These are phyloP conservation scores for Trichacis sp. DNA, from an alignment of 2,888 invertebrate genomes.

Conservation along the genomic window DNA sequence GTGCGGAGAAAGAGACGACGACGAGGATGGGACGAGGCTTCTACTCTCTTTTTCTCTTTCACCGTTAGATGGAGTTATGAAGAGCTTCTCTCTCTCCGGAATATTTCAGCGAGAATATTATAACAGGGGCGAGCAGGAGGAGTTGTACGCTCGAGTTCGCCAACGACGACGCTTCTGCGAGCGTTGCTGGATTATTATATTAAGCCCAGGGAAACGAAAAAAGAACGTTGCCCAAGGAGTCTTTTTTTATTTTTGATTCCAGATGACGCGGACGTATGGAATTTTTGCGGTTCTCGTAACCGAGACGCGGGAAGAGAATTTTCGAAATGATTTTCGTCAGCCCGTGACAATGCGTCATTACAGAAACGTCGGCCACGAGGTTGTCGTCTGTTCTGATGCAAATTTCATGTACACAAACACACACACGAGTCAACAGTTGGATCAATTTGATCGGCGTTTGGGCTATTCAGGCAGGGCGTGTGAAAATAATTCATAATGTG, in stretches of 20 bases:
- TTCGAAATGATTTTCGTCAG: too few relatives aligned
- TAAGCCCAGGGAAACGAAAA: slow-evolving; percentile 37
- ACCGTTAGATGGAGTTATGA: slow-evolving; percentile 49
- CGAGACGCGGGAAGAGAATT: neutral
- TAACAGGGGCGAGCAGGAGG: slow-evolving; percentile 51
- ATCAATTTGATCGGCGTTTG: too few relatives aligned
- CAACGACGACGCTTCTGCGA: slow-evolving; percentile 50
- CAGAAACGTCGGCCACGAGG: too few relatives aligned
- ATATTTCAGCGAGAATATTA: slow-evolving; percentile 64
- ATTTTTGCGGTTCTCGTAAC: too few relatives aligned
- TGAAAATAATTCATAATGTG: too few relatives aligned
- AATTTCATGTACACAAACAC: too few relatives aligned
- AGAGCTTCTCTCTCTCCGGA: slow-evolving; percentile 53
- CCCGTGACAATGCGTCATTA: too few relatives aligned
- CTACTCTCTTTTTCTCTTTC: slow-evolving; percentile 31
- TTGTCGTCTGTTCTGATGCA: too few relatives aligned
- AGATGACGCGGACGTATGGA: too few relatives aligned
- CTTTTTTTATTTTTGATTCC: slow-evolving; percentile 24
- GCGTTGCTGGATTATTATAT: slow-evolving; percentile 54
- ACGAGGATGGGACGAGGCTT: slow-evolving; percentile 10
- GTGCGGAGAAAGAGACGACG: slow-evolving; percentile 31
- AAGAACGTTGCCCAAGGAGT: slow-evolving; percentile 23
- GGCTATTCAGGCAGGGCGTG: too few relatives aligned
- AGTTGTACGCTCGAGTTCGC: slow-evolving; percentile 50
- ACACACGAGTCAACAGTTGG: too few relatives aligned